Percentiles rank a stretch among this genome's conserved stretches.
phyloP scores from a whole-genome alignment of 2,888 invertebrate species.

The Acleris holmiana region DNA sequence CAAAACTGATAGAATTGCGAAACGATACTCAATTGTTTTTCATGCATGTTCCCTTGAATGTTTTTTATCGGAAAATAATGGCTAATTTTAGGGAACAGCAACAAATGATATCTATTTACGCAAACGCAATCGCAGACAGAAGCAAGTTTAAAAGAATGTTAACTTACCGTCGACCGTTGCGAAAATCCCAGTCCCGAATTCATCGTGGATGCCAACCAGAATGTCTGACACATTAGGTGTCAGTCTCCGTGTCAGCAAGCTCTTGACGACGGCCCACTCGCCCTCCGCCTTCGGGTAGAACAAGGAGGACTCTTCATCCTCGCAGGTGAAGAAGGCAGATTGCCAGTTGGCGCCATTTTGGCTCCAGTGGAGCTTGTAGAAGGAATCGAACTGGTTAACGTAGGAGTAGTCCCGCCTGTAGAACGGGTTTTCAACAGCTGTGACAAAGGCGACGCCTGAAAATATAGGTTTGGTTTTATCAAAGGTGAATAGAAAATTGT shows the following conservation, averaged over 20 bases:
- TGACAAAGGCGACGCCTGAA: slow-evolving; percentile 23
- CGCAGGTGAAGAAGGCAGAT: slow-evolving; percentile 50
- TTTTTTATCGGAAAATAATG: no score
- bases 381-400: slow-evolving; percentile 51
- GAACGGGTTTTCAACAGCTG: slow-evolving; percentile 46
- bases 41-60: no score
- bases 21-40: no score
- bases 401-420: slow-evolving; percentile 57
- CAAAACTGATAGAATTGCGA: no score
- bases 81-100: no score
- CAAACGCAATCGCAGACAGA: no score
- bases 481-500: no score
- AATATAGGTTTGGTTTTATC: no score
- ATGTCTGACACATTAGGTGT: slow-evolving; percentile 48
- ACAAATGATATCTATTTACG: no score
- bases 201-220: slow-evolving; percentile 54
- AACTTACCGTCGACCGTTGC: slow-evolving; percentile 55
- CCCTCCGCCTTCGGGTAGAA: slow-evolving; percentile 52
- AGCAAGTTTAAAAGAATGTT: no score
- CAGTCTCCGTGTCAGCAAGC: slow-evolving; percentile 38
- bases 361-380: slow-evolving; percentile 57
- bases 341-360: slow-evolving; percentile 45
- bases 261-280: slow-evolving; percentile 53
- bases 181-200: slow-evolving; percentile 52
- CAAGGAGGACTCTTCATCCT: slow-evolving; percentile 53